These are phyloP conservation scores for Drosophila suboccidentalis DNA, from an alignment of 2,888 invertebrate genomes.

Conservation along the genomic window DNA sequence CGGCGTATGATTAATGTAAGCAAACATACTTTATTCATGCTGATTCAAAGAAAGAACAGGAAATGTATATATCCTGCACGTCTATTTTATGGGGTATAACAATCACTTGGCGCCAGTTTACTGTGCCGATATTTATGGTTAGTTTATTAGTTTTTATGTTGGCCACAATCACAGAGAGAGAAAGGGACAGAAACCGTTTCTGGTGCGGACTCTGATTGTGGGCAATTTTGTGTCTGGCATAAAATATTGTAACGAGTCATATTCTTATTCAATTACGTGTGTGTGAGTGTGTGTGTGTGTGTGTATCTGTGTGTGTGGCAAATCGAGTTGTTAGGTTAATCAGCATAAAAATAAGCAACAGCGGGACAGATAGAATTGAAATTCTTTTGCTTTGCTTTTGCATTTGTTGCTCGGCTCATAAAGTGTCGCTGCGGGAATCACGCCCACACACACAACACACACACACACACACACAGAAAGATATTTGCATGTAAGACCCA, in stretches of 20 bases:
- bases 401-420: constrained; percentile 52
- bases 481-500: constrained; percentile 56
- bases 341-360: constrained; percentile 71
- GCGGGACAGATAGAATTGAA: constrained; percentile 45
- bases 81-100: constrained; percentile 29
- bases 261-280: constrained; percentile 66
- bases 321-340: constrained; percentile 64
- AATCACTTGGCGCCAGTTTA: constrained; percentile 53
- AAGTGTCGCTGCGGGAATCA: constrained; percentile 67
- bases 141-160: constrained; percentile 68
- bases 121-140: constrained; percentile 64
- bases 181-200: constrained; percentile 4
- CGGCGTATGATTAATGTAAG: constrained; percentile 9
- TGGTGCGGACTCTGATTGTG: constrained; percentile 52
- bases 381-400: constrained; percentile 24
- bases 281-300: neutral
- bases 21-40: neutral
- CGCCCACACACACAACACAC: constrained; percentile 34
- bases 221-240: constrained; percentile 42
- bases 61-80: constrained; percentile 31
- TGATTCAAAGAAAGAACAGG: constrained; percentile 7
- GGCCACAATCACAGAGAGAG: constrained; percentile 46
- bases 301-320: constrained; percentile 17
- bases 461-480: constrained; percentile 8
- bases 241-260: constrained; percentile 59